These are phyloP conservation scores for Drosophila repletoides DNA, from an alignment of 1,140 invertebrate genomes.

Conservation along the genomic window DNA sequence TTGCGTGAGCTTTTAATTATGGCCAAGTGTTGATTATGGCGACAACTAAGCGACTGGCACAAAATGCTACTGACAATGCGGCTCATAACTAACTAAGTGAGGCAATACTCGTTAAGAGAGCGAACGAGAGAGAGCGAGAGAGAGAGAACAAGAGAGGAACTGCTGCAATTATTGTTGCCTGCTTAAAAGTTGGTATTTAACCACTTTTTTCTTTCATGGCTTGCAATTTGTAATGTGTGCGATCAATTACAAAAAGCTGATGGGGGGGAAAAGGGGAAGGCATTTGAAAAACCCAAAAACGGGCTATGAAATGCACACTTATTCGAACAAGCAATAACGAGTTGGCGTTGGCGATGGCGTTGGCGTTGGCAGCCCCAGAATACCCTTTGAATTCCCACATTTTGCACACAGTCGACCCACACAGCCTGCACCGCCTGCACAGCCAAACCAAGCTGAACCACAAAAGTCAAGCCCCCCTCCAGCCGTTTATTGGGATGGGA, in stretches of 20 bases:
- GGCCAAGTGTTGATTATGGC: constrained; percentile 38
- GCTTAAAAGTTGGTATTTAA: constrained; percentile 40
- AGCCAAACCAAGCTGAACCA: constrained; percentile 30
- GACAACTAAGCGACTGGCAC: constrained; percentile 29
- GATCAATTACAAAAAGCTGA: constrained; percentile 54
- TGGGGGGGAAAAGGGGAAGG: background rate
- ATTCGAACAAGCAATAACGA: constrained; percentile 72
- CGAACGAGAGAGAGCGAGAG: background rate
- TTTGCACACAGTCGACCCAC: background rate
- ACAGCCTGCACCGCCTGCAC: constrained; percentile 1
- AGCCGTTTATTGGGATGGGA: too few relatives aligned
- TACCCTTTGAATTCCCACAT: background rate
- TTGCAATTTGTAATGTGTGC: constrained; percentile 51
- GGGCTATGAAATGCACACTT: constrained; percentile 53
- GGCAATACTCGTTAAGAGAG: constrained; percentile 1
- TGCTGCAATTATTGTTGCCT: constrained; percentile 29
- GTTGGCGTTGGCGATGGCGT: too few relatives aligned
- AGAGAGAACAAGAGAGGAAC: background rate
- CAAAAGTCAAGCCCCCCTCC: constrained; percentile 49
- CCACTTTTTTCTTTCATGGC: constrained; percentile 35
- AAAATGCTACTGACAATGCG: constrained; percentile 18
- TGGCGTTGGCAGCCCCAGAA: constrained; percentile 6
- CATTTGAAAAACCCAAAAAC: constrained; percentile 32
- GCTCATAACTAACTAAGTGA: constrained; percentile 19
- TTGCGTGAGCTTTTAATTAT: constrained; percentile 55